A percentile compares a stretch with the other conserved stretches of the same genome.
phyloP scores from a whole-genome alignment of 1,140 invertebrate species.

The Eciton burchellii region DNA sequence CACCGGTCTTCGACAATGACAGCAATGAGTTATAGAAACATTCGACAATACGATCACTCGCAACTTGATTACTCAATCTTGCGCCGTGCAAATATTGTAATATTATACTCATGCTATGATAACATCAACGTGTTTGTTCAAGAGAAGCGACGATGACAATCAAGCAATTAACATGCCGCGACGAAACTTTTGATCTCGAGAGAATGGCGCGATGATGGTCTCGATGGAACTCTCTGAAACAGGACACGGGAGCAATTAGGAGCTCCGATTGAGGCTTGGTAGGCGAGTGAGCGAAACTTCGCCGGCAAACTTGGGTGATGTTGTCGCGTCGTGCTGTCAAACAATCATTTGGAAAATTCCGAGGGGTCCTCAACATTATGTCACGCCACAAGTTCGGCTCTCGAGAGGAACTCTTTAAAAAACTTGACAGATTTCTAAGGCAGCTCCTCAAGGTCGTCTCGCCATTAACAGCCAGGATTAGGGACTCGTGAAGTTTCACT shows the following conservation, averaged over 20 bases:
- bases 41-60: background rate
- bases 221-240: slow-evolving; percentile 11
- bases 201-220: background rate
- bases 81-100: background rate
- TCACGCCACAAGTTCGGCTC: background rate
- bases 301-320: slow-evolving; percentile 14
- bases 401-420: slow-evolving; percentile 29
- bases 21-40: background rate
- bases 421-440: background rate
- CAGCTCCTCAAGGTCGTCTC: background rate
- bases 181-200: background rate
- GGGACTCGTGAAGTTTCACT: background rate
- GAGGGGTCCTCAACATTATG: background rate
- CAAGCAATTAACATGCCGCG: slow-evolving; percentile 33
- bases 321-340: background rate
- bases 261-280: slow-evolving; percentile 15
- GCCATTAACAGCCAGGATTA: slow-evolving; percentile 1
- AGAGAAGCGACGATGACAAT: background rate
- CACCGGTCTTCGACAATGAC: background rate
- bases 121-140: background rate
- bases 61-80: background rate
- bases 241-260: slow-evolving; percentile 39
- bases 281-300: background rate
- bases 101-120: background rate
- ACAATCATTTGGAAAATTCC: slow-evolving; percentile 18